phyloP scores from a whole-genome alignment of 2,888 invertebrate genomes.

The Axea sp. region DNA sequence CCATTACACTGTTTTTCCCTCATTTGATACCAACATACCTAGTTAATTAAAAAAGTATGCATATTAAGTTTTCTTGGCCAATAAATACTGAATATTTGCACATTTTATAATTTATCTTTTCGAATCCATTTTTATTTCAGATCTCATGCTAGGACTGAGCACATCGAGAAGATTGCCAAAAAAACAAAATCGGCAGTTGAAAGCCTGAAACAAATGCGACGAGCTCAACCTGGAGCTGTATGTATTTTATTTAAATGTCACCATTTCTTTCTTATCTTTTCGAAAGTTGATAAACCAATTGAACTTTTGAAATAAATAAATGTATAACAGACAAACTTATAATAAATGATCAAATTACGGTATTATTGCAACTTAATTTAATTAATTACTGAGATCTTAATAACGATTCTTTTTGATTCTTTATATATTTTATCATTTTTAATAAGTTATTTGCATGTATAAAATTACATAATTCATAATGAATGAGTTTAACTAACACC shows the following conservation, averaged over 20 bases:
- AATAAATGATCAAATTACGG: too few relatives aligned
- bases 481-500: too few relatives aligned
- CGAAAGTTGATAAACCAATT: too few relatives aligned
- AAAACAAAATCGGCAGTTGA: constrained; percentile 68
- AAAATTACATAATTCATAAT: too few relatives aligned
- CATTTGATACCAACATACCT: too few relatives aligned
- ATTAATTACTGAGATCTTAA: too few relatives aligned
- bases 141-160: constrained; percentile 67
- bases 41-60: constrained; percentile 21
- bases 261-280: neutral
- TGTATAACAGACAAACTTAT: neutral
- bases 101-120: too few relatives aligned
- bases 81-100: constrained; percentile 15
- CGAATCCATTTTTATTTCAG: constrained; percentile 63
- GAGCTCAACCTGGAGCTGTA: constrained; percentile 75
- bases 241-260: constrained; percentile 27
- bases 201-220: constrained; percentile 69
- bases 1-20: neutral
- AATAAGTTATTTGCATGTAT: too few relatives aligned
- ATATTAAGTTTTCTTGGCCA: constrained; percentile 27
- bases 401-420: too few relatives aligned
- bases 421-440: too few relatives aligned
- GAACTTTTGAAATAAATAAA: too few relatives aligned
- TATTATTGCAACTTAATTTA: too few relatives aligned
- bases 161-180: constrained; percentile 69